phyloP scores from a whole-genome alignment of 1,140 invertebrate species.

The Apis laboriosa region DNA sequence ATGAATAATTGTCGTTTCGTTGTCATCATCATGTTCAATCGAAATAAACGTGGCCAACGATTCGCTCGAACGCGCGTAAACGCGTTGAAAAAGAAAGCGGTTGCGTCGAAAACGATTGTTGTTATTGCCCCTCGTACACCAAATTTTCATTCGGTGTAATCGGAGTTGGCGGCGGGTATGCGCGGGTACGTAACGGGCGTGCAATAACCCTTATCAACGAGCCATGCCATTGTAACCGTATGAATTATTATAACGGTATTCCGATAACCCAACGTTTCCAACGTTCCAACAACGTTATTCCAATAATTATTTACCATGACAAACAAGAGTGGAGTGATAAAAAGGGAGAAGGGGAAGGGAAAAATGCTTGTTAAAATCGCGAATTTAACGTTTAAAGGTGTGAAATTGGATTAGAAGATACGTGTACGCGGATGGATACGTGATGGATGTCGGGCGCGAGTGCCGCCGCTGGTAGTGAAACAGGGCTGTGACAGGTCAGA shows the following conservation, averaged over 20 bases:
- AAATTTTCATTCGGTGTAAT: not conserved
- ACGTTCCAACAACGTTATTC: not conserved
- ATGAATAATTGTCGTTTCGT: too few species aligned
- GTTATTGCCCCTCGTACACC: not conserved
- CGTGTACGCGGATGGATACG: too few species aligned
- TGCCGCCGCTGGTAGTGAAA: too few species aligned
- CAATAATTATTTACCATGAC: not conserved
- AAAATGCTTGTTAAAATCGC: not conserved
- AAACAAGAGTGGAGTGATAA: not conserved
- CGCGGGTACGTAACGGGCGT: not conserved
- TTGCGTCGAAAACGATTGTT: too few species aligned
- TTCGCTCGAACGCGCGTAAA: too few species aligned
- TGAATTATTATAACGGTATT: constrained; percentile 5
- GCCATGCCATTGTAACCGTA: not conserved
- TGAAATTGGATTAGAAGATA: too few species aligned
- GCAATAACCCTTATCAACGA: not conserved
- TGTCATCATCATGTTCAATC: too few species aligned
- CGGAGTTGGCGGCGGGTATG: not conserved
- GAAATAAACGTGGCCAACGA: too few species aligned
- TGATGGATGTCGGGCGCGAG: too few species aligned
- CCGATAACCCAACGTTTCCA: not conserved
- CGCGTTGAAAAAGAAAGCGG: too few species aligned
- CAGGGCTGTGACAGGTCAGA: not conserved
- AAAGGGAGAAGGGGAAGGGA: not conserved
- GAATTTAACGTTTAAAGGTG: not conserved